A percentile compares a stretch with the other conserved stretches of the same genome.
These are phyloP conservation scores for Pygoscelis antarcticus DNA, from an alignment of 2,113 vertebrate genomes.

Conservation along the genomic window DNA sequence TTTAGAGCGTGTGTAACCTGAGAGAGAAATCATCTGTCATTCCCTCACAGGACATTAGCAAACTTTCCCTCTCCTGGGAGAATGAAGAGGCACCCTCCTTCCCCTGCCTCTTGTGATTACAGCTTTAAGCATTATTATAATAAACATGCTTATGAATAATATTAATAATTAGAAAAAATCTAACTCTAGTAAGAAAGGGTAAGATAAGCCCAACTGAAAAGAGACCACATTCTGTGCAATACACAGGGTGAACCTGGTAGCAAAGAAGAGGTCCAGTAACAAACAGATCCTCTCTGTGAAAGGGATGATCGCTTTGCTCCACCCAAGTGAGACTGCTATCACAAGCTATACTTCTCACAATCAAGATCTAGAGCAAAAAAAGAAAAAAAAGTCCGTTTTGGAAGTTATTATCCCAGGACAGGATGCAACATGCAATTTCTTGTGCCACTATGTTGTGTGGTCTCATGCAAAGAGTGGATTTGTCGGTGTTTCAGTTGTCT, in stretches of 20 bases:
- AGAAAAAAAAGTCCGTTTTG: background rate
- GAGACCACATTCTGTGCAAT: background rate
- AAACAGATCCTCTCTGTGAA: background rate
- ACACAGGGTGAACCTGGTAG: background rate
- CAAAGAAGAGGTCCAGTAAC: background rate
- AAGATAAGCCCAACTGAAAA: background rate
- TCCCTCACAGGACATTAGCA: background rate
- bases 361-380: background rate
- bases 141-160: background rate
- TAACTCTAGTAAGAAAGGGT: background rate
- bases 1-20: constrained; percentile 12
- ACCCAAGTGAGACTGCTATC: background rate
- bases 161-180: background rate
- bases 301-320: background rate
- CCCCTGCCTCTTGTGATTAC: background rate
- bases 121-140: background rate
- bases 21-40: constrained; percentile 35
- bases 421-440: background rate
- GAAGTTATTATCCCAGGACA: background rate
- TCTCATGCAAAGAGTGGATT: background rate
- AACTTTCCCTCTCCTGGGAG: background rate
- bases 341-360: background rate
- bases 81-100: background rate
- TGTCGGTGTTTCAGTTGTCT: background rate
- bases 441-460: background rate